These are phyloP conservation scores for Anas acuta DNA, from an alignment of 2,797 vertebrate species.

Conservation along the genomic window DNA sequence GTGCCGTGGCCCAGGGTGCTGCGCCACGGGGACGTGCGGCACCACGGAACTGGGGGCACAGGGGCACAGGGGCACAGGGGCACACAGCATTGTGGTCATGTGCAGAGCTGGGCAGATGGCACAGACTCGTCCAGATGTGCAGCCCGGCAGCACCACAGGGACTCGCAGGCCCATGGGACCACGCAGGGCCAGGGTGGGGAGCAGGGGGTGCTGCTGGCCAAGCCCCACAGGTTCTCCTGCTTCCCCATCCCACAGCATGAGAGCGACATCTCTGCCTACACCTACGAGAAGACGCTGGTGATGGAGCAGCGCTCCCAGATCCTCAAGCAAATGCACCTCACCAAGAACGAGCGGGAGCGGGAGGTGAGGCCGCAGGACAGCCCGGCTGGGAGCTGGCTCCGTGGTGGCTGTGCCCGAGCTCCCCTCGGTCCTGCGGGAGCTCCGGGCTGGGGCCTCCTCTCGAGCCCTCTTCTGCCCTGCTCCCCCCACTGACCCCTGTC, in stretches of 20 bases:
- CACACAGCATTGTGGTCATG: no score
- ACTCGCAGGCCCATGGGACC: not conserved
- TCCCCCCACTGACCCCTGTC: not conserved
- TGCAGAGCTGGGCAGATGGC: not conserved
- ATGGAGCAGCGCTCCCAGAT: slow-evolving; percentile 99
- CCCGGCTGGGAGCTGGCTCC: not conserved
- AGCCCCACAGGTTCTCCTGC: not conserved
- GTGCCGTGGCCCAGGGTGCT: not conserved
- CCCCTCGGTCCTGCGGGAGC: not conserved
- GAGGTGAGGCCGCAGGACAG: slow-evolving; percentile 82
- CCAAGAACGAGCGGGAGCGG: slow-evolving; percentile 94
- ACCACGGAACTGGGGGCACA: not conserved
- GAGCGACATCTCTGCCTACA: slow-evolving; percentile 97
- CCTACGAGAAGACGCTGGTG: slow-evolving; percentile 96
- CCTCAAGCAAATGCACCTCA: slow-evolving; percentile 97
- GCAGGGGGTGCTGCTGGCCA: not conserved
- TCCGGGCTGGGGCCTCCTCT: not conserved
- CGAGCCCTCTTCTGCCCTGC: not conserved
- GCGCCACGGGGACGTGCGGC: not conserved
- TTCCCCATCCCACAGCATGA: slow-evolving; percentile 83
- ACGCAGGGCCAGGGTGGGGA: not conserved
- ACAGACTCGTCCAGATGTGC: no score
- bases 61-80: no score
- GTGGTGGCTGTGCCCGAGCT: rapidly evolving
- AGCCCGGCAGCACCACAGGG: no score